Base-by-base conservation (phyloP, 37 sponge, comb jelly and placozoan genomes). In the Beroe forskalii region DNA sequence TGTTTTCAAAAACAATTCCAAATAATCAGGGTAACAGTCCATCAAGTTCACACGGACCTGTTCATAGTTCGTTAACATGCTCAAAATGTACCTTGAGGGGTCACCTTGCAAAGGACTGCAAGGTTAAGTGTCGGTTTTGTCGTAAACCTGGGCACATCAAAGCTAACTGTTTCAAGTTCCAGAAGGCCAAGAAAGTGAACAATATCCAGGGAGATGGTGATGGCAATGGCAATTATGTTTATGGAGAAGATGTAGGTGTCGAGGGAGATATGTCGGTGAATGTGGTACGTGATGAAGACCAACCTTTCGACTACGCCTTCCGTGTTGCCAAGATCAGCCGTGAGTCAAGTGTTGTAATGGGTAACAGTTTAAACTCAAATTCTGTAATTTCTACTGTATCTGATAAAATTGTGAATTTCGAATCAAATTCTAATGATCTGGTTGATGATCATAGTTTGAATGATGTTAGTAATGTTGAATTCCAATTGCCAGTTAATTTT, bases 81-180 rank as follows among this genome's bases (percentile, higher is more conserved):
- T 69, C 72, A 33, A 69, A 69, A 69, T 69, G 72, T 69, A 69
- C 35, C 1, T 37, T 69, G 72, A 69, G 72, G 72, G 72, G 72
- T 28, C 72, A 69, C 35, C 2, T 1, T 69, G 38, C 35, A 33
- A 35, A 33, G 37, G 37, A 69, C 72, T 69, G 72, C 19, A 69
- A 69, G 72, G 66, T 64, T 22, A 64, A 23, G 17, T 64, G 66
- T 23, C 4, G 66, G 66, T 64, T 64, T 64, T 64, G 66, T 64
- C 66, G 66, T 4, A 69, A 69, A 33, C 35, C 72, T 35, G 72
- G 72, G 19, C 72, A 69, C 32, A 33, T 69, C 19, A 69, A 69
- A 37, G 2, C 72, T 4, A 69, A 69, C 19, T 69, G 66, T 64
- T 23, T 22, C 66, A 64, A 64, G 66, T 64, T 64, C 20, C 66